Percentiles rank a stretch among this genome's conserved stretches.
These are phyloP conservation scores for Sternarchorhynchus goeldii DNA, from an alignment of 2,797 vertebrate species.

Conservation along the genomic window DNA sequence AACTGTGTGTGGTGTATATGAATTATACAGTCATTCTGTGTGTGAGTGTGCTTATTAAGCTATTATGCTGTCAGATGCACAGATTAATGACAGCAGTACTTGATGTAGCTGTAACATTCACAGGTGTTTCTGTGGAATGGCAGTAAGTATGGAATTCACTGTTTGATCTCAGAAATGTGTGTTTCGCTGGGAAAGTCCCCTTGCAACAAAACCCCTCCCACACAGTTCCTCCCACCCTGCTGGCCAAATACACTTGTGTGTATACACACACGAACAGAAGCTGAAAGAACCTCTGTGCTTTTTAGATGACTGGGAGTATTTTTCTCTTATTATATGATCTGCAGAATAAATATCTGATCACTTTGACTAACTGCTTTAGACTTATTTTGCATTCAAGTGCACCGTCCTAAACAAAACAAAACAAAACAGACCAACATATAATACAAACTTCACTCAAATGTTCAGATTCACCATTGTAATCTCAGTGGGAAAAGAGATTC, in stretches of 20 bases:
- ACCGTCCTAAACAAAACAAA: no score
- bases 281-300: conserved; percentile 25
- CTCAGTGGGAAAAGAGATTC: no score
- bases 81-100: conserved; percentile 49
- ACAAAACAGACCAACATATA: no score
- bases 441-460: no score
- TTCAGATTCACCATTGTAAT: no score
- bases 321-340: not conserved
- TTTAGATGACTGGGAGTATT: conserved; percentile 15
- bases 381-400: not conserved
- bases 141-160: conserved; percentile 38
- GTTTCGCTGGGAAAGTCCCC: conserved; percentile 59
- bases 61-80: conserved; percentile 50
- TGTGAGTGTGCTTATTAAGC: conserved; percentile 25
- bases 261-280: conserved; percentile 18
- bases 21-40: conserved; percentile 11
- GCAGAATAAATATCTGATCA: not conserved
- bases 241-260: conserved; percentile 46
- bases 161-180: conserved; percentile 55
- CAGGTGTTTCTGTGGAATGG: conserved; percentile 54
- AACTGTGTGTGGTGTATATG: not conserved
- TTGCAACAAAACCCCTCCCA: conserved; percentile 46
- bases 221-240: conserved; percentile 49
- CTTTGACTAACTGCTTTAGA: no score
- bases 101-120: conserved; percentile 41